phyloP scores from a whole-genome alignment of 2,888 invertebrate species.

The Drosophila buzzatii region DNA sequence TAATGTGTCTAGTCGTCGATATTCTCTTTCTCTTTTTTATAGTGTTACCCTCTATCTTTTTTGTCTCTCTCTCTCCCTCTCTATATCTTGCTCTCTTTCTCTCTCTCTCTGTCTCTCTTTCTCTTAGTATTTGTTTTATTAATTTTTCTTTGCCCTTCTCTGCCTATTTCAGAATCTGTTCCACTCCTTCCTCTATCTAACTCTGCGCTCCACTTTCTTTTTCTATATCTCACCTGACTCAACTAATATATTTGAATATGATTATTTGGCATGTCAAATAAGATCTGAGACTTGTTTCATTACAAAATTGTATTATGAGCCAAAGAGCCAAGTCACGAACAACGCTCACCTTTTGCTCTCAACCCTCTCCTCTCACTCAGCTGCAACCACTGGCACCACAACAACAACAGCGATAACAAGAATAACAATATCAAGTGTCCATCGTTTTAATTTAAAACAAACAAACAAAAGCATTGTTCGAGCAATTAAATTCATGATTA shows the following conservation, averaged over 20 bases:
- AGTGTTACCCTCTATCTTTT: no score
- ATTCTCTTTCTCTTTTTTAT: neutral
- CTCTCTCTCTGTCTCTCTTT: no score
- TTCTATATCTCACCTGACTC: no score
- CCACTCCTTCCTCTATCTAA: neutral
- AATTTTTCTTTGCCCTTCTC: neutral
- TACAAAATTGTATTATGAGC: neutral
- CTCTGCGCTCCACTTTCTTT: neutral
- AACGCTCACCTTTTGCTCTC: neutral
- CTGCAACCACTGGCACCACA: slow-evolving; percentile 5
- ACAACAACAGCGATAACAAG: slow-evolving; percentile 19
- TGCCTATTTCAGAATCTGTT: neutral
- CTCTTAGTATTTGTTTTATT: neutral
- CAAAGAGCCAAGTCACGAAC: slow-evolving; percentile 13
- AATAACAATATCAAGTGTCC: slow-evolving; percentile 57
- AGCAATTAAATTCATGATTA: slow-evolving; percentile 67
- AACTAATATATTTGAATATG: neutral
- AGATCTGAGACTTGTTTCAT: neutral
- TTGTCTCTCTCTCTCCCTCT: no score
- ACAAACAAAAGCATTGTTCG: slow-evolving; percentile 68
- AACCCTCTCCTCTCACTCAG: slow-evolving; percentile 1
- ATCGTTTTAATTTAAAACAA: slow-evolving; percentile 66
- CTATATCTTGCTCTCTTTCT: no score
- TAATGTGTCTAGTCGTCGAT: neutral
- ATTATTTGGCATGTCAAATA: neutral